Conservation (phyloP, 2,797 vertebrate species). For the Ammospiza maritima region DNA sequence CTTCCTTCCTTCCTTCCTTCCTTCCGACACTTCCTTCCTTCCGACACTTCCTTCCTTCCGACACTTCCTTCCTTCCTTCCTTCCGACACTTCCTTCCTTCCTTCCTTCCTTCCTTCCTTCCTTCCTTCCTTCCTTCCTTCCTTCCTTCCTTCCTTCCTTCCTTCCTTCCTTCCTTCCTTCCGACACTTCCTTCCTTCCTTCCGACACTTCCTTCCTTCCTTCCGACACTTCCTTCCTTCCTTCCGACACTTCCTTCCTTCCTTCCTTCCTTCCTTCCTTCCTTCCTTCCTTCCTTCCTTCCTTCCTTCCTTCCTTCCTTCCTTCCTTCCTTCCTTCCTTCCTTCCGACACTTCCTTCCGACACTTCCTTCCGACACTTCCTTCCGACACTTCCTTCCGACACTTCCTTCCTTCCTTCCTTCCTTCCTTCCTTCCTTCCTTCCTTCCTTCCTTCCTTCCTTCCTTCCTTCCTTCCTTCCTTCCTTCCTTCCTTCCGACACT, state of each 20-base stretch:
- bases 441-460: neutral
- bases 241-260: too few relatives aligned
- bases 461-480: neutral
- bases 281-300: neutral
- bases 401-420: too few relatives aligned
- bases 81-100: neutral
- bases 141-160: too few relatives aligned
- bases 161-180: neutral
- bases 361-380: too few relatives aligned
- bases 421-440: neutral
- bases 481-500: neutral
- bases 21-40: too few relatives aligned
- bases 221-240: neutral
- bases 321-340: neutral
- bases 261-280: neutral
- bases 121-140: neutral
- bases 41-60: too few relatives aligned
- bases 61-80: neutral
- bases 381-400: neutral
- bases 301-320: neutral
- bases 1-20: neutral
- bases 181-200: too few relatives aligned
- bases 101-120: neutral
- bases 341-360: too few relatives aligned
- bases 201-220: too few relatives aligned